Evolutionary conservation across 2,888 invertebrate species (phyloP), one percentile per base, ranked within the genome.

Genomic region (Sarcophaga subvicina): DNA sequence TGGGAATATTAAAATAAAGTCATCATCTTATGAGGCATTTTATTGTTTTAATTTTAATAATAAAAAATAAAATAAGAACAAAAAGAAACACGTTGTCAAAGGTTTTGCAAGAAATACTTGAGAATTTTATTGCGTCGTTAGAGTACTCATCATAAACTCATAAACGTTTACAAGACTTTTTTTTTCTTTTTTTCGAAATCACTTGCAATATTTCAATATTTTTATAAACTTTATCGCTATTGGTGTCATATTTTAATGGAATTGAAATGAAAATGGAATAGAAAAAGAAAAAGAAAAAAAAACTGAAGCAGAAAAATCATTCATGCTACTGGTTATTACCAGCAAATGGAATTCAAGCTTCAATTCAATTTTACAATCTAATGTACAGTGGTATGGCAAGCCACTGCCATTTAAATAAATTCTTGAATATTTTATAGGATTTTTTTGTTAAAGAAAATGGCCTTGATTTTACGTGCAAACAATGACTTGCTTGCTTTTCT

Each of bases 41-140:
- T 17, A 54, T 54, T 54, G 54, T 17, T 17, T 54, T 54, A 12
- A 54, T 54, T 54, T 54, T 54, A 12, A 1, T 49, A 14, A 49
- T 1, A 59, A 17, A 37, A 37, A 37, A 6, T 6, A 37, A 6
- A 6, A 22, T 22, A 22, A 22, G 22, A 22, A 22, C 22, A n/a
- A 62, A 62, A 0, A 62, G 2, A 37, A 37, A 22, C 22, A 0
- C 2, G 3, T 62, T 22, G 20, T 62, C 22, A 62, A 62, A n/a
- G n/a, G 14, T 70, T 71, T n/a, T 27, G 17, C 14, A 54, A 37
- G 71, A 54, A 25, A 27, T 17, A 3, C 14, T 25, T 25, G 27
- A 14, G 17, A 60, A 6, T 27, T 54, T 71, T 59, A 71, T 37
- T 71, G 59, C 71, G 71, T 59, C 71, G 49, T 71, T 59, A 37